phyloP scores from a whole-genome alignment of 2,888 invertebrate species.

The Meliscaeva auricollis region DNA sequence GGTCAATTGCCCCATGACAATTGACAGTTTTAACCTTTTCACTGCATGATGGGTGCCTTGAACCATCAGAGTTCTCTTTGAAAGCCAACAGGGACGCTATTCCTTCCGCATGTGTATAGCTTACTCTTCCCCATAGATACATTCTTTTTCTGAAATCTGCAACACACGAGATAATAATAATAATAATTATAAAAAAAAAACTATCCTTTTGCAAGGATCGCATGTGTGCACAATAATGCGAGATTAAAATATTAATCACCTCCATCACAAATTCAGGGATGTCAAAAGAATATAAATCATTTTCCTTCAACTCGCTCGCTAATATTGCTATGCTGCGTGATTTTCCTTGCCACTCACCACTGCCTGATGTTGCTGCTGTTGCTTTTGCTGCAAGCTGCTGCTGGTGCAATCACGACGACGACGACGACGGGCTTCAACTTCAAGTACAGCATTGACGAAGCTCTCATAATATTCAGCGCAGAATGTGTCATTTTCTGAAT shows the following conservation, averaged over 20 bases:
- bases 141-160: conserved; percentile 18
- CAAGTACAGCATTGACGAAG: conserved; percentile 35
- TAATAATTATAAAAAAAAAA: neutral
- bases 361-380: neutral
- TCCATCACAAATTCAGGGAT: conserved; percentile 72
- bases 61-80: neutral
- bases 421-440: conserved; percentile 13
- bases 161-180: conserved; percentile 27
- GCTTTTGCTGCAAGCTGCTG: neutral
- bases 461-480: conserved; percentile 31
- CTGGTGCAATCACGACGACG: conserved; percentile 1
- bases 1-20: conserved; percentile 14
- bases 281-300: conserved; percentile 73
- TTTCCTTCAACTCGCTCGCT: conserved; percentile 45
- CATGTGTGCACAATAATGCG: conserved; percentile 53
- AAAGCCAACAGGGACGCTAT: neutral
- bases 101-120: neutral
- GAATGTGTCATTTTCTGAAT: conserved; percentile 47
- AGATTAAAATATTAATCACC: conserved; percentile 75
- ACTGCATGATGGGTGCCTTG: neutral
- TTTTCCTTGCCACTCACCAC: conserved; percentile 33
- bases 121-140: neutral
- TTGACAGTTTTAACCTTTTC: conserved; percentile 10
- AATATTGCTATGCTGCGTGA: conserved; percentile 52
- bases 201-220: conserved; percentile 6